Evolutionary conservation across 2,888 invertebrate species (phyloP).

Genomic region (Ichneumoninae sp.): DNA sequence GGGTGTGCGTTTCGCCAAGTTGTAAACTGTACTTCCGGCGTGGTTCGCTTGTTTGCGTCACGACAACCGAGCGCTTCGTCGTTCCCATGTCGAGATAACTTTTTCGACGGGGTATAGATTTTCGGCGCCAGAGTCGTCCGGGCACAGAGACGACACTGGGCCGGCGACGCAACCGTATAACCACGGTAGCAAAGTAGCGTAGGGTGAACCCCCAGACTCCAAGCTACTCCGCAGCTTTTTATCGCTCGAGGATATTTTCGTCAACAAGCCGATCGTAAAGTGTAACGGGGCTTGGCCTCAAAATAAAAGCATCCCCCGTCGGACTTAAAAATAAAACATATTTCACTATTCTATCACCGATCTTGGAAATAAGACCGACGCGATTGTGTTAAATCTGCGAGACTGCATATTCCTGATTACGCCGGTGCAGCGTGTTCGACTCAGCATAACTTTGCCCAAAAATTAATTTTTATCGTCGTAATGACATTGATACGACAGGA

Average conservation of each 20-base stretch:
- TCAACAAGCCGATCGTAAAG: slow-evolving; percentile 67
- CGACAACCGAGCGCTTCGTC: slow-evolving; percentile 54
- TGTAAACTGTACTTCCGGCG: slow-evolving; percentile 69
- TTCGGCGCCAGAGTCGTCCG: slow-evolving; percentile 61
- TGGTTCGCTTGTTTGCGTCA: slow-evolving; percentile 73
- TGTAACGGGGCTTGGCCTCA: slow-evolving; percentile 21
- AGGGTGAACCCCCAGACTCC: slow-evolving; percentile 1
- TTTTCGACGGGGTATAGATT: slow-evolving; percentile 65
- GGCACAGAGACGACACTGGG: slow-evolving; percentile 9
- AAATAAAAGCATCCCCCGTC: slow-evolving; percentile 25
- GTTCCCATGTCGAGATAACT: slow-evolving; percentile 31
- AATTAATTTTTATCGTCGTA: too few relatives aligned
- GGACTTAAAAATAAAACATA: neutral
- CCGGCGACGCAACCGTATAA: slow-evolving; percentile 1
- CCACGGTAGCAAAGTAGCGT: neutral
- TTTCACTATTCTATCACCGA: neutral
- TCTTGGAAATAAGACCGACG: neutral
- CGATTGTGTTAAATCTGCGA: neutral
- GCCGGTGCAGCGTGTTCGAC: neutral
- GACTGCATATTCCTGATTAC: neutral
- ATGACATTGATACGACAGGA: too few relatives aligned
- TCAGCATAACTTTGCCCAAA: too few relatives aligned
- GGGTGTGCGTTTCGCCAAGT: slow-evolving; percentile 52
- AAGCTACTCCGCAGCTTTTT: slow-evolving; percentile 47
- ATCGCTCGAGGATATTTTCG: slow-evolving; percentile 65